phyloP scores from a whole-genome alignment of 2,113 vertebrate genomes.

The Zeus faber region DNA sequence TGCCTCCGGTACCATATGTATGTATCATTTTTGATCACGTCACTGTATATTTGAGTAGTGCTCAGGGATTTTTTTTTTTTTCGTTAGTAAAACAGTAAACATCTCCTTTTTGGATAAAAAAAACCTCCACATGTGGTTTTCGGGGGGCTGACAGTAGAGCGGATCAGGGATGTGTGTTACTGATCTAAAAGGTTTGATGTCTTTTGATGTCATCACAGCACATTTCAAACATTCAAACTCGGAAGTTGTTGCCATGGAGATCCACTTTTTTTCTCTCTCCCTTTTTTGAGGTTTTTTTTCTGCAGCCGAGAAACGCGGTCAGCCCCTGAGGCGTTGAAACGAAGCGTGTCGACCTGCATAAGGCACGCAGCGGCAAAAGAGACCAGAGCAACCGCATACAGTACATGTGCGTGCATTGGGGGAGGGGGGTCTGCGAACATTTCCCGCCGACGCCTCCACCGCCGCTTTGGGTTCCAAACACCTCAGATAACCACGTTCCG shows the following conservation, averaged over 20 bases:
- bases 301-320: conserved; percentile 46
- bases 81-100: no score
- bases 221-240: conserved; percentile 41
- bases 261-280: not conserved
- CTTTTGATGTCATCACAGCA: conserved; percentile 36
- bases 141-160: conserved; percentile 9
- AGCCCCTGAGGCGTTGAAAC: conserved; percentile 45
- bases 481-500: conserved; percentile 5
- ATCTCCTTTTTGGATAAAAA: no score
- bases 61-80: no score
- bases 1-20: no score
- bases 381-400: conserved; percentile 6
- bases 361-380: conserved; percentile 37
- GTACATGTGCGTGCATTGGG: not conserved
- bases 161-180: conserved; percentile 19
- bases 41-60: no score
- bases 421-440: not conserved
- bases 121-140: no score
- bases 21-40: no score
- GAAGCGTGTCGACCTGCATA: conserved; percentile 52
- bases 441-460: not conserved
- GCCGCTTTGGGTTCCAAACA: not conserved
- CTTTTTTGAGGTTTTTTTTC: not conserved
- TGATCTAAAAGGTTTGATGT: conserved; percentile 19
- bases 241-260: conserved; percentile 68